Evolutionary conservation across 2,113 vertebrate genomes (phyloP), one percentile per base, ranked within the genome.

Genomic region (Glareola pratincola): DNA sequence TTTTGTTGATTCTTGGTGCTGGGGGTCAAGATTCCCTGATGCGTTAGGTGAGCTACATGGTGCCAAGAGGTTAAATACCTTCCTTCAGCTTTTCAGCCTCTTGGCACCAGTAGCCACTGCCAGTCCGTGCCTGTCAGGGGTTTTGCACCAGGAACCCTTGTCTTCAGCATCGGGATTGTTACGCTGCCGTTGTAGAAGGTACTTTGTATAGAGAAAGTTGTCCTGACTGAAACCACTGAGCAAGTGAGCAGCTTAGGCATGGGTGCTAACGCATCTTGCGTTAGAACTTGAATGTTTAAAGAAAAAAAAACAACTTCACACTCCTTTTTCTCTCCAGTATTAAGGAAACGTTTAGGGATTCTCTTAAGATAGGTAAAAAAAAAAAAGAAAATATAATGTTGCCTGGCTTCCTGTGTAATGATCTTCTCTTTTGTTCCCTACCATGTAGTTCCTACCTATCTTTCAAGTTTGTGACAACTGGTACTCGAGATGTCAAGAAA

Each of bases 381-480:
- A 73, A 88, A 87, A 79, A 93, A 83, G 51, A 81, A 92, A 94
- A 80, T 77, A 92, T 3, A 63, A 91, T 95, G 87, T 94, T 91
- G 85, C 81, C 81, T 94, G 93, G 80, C 95, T 96, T 94, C 93
- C 89, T 89, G 88, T 95, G 73, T 97, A 96, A 95, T 95, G 77
- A 91, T 97, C 72, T 97, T 97, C 71, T 97, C 96, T 98, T 95
- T 97, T 98, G 94, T 98, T 98, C 95, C 75, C 96, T 73, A 95
- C 94, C 88, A 94, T 97, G 97, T 98, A 97, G 97, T 94, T 85
- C 37, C 74, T 90, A 57, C 76, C 94, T 95, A 92, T 97, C 96
- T 96, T 97, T 94, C 95, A 93, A 95, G 94, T 97, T 94, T 88
- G 95, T 96, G 95, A 90, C 95, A 95, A 91, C 96, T 94, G 96